phyloP scores from a whole-genome alignment of 2,888 invertebrate genomes.

The Capitulum mitella region DNA sequence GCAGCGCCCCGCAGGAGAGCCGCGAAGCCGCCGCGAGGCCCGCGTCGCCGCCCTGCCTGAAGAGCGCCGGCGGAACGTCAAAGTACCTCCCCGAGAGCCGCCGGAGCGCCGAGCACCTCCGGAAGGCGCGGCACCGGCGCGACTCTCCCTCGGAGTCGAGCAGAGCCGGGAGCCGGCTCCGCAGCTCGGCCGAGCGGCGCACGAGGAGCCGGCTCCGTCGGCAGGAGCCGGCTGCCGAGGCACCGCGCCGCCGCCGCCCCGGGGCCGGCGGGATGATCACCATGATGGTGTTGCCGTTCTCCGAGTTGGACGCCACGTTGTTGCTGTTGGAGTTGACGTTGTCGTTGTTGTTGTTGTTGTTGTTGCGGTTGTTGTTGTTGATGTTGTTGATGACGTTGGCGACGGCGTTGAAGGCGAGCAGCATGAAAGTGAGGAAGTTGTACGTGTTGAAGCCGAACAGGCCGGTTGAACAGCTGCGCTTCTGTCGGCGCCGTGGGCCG shows the following conservation, averaged over 20 bases:
- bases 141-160: not conserved
- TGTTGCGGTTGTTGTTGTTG: slow-evolving; percentile 31
- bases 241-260: slow-evolving; percentile 27
- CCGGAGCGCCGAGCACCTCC: not conserved
- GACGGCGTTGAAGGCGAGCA: slow-evolving; percentile 31
- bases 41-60: not conserved
- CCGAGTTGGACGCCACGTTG: slow-evolving; percentile 30
- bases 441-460: slow-evolving; percentile 30
- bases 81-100: not conserved
- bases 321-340: slow-evolving; percentile 31
- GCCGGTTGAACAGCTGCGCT: slow-evolving; percentile 26
- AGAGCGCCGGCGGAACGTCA: not conserved
- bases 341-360: slow-evolving; percentile 32
- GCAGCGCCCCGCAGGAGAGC: not conserved
- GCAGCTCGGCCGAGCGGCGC: slow-evolving; percentile 20
- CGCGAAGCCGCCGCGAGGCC: not conserved
- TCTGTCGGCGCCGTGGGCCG: not conserved
- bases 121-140: slow-evolving; percentile 6
- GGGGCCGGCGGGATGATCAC: slow-evolving; percentile 30
- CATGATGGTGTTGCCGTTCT: slow-evolving; percentile 28
- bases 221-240: not conserved
- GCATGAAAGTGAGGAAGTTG: slow-evolving; percentile 31
- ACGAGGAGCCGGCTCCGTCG: slow-evolving; percentile 17
- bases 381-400: slow-evolving; percentile 32
- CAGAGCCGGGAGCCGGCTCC: not conserved